A percentile compares a stretch with the other conserved stretches of the same genome.
Evolutionary conservation across 2,797 vertebrate species (phyloP).

Genomic region (Gambelia wislizenii): DNA sequence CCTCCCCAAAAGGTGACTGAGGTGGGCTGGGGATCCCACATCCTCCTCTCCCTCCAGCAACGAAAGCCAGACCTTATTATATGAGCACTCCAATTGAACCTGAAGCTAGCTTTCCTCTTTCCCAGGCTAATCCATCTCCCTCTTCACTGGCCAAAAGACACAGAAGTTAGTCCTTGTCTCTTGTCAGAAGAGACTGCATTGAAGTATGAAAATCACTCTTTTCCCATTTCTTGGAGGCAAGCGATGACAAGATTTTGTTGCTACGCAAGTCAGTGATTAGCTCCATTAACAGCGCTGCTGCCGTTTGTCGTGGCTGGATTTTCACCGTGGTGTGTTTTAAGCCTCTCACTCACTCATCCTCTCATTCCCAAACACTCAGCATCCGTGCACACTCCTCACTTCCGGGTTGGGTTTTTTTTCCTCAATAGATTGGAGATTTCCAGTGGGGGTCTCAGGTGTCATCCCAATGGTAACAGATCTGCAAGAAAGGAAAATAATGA

Average conservation of each 20-base stretch:
- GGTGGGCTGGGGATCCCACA: constrained; percentile 68
- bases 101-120: constrained; percentile 71
- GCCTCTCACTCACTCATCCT: constrained; percentile 90
- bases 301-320: constrained; percentile 82
- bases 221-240: constrained; percentile 70
- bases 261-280: constrained; percentile 80
- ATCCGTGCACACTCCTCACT: constrained; percentile 90
- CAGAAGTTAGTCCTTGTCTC: constrained; percentile 76
- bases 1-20: constrained; percentile 56
- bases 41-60: constrained; percentile 72
- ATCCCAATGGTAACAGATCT: constrained; percentile 84
- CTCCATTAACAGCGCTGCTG: constrained; percentile 78
- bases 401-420: constrained; percentile 80
- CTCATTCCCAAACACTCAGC: constrained; percentile 92
- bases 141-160: constrained; percentile 68
- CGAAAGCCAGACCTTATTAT: constrained; percentile 75
- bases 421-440: constrained; percentile 91
- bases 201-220: constrained; percentile 58
- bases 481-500: constrained; percentile 45
- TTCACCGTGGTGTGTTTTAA: constrained; percentile 92
- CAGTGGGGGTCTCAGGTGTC: constrained; percentile 87
- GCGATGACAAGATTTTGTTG: constrained; percentile 69
- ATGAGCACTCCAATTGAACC: constrained; percentile 76
- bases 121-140: constrained; percentile 69
- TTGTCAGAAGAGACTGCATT: constrained; percentile 62